These are phyloP conservation scores for Adelognathus sp. DNA, from an alignment of 2,888 invertebrate genomes.

Conservation along the genomic window DNA sequence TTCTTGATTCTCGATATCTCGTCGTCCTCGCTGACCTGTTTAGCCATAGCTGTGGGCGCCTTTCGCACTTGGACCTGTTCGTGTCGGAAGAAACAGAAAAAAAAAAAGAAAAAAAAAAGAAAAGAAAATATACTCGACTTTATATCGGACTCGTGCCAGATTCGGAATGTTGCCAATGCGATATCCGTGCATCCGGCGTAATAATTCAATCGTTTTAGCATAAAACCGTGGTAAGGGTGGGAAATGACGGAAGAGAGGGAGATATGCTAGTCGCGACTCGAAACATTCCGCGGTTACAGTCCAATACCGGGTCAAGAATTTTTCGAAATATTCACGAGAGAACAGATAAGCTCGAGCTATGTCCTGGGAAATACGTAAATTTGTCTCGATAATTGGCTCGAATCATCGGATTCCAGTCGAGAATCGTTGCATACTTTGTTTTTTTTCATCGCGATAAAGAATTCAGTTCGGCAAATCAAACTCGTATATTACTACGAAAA, in stretches of 20 bases:
- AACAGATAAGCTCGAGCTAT: background rate
- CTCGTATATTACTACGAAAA: too few species aligned
- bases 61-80: slow-evolving; percentile 76
- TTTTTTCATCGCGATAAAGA: background rate
- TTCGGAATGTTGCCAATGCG: slow-evolving; percentile 38
- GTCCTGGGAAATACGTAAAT: slow-evolving; percentile 1
- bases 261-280: background rate
- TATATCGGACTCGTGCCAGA: slow-evolving; percentile 20
- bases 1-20: slow-evolving; percentile 94
- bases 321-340: background rate
- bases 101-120: slow-evolving; percentile 17
- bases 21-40: slow-evolving; percentile 94
- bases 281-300: background rate
- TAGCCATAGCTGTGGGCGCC: slow-evolving; percentile 83
- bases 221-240: background rate
- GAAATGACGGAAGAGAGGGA: background rate
- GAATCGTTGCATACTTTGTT: background rate
- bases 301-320: slow-evolving; percentile 6
- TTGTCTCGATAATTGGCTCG: background rate
- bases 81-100: slow-evolving; percentile 42
- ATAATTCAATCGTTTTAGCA: slow-evolving; percentile 37
- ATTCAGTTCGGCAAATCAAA: background rate
- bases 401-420: background rate
- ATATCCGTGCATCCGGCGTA: slow-evolving; percentile 38
- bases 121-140: slow-evolving; percentile 24